Base-by-base conservation (phyloP, 2,113 vertebrate species). In the Trematocara marginatum region DNA sequence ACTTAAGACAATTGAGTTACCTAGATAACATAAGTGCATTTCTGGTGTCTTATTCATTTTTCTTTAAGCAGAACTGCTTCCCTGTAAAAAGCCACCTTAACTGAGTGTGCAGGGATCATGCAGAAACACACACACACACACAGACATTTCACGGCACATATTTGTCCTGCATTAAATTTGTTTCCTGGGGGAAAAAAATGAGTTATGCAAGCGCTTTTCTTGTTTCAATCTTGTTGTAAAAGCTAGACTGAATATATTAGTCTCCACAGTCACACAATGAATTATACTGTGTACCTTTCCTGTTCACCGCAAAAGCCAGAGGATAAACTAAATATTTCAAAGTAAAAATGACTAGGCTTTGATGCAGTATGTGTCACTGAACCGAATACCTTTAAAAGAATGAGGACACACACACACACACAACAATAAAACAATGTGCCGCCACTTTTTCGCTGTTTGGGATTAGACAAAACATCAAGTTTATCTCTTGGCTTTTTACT, bases 201-300 rank as follows among this genome's bases (percentile, higher is more conserved):
- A 76, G 45, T 76, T 76, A 76, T 76, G 42, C 4, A 0, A 26
- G 35, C 13, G 2, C 26, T 88, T 66, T 80, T 80, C 85, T 86
- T 91, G 80, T 92, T 90, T 89, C 57, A 88, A 79, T 91, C 69
- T 81, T 86, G 18, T 42, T 6, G 3, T 82, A 80, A 79, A 83
- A 34, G 35, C 26, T 71, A 45, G 34, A 51, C 18, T 78, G 81
- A 86, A 84, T 86, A 84, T 82, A 82, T 83, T 86, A 59, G 15
- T 81, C 31, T 86, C 20, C 8, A 10, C n/a, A 51, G 80, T 84
- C 78, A 81, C 54, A 88, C 76, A 86, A 79, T 88, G 34, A 83
- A 86, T 92, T 69, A 84, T 26, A 38, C 54, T 34, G 31, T 82
- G 74, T 79, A 40, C n/a, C 23, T 81, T 86, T 64, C 11, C 45